Evolutionary conservation across 2,888 invertebrate genomes (phyloP).

Genomic region (Drosophila differens): DNA sequence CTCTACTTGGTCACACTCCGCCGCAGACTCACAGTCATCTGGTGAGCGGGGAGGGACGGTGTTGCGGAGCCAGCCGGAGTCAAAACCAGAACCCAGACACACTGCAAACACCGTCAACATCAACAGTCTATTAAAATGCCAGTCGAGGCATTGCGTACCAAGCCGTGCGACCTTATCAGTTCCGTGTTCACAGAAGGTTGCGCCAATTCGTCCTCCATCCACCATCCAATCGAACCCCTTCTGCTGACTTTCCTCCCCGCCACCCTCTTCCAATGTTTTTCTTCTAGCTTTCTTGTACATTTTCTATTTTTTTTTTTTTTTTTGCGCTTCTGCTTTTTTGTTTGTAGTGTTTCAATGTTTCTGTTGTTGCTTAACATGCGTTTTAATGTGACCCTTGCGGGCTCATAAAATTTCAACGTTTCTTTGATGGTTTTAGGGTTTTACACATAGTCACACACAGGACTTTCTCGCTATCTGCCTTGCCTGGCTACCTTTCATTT

Average conservation of each 20-base stretch:
- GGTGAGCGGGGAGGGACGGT: not conserved
- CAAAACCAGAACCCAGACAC: slow-evolving; percentile 51
- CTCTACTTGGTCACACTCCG: slow-evolving; percentile 37
- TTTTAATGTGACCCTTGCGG: slow-evolving; percentile 82
- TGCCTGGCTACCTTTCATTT: slow-evolving; percentile 1
- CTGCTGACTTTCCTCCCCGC: slow-evolving; percentile 6
- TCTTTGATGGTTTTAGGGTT: slow-evolving; percentile 59
- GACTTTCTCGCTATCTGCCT: not conserved
- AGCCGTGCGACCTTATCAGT: slow-evolving; percentile 71
- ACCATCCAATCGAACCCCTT: not conserved
- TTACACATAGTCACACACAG: slow-evolving; percentile 17
- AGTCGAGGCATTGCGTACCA: slow-evolving; percentile 65
- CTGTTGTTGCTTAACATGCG: slow-evolving; percentile 69
- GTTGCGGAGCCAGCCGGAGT: not conserved
- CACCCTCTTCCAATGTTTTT: slow-evolving; percentile 12
- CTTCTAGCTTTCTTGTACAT: not conserved
- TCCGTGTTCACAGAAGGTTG: slow-evolving; percentile 33
- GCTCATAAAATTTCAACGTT: slow-evolving; percentile 73
- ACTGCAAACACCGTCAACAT: slow-evolving; percentile 70
- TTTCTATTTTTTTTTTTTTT: not conserved
- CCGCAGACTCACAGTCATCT: slow-evolving; percentile 37
- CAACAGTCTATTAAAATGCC: slow-evolving; percentile 80
- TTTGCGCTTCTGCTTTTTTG: not conserved
- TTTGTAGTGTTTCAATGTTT: slow-evolving; percentile 39
- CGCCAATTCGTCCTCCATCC: slow-evolving; percentile 12